These are phyloP conservation scores for Ostrea denselamellosa DNA, from an alignment of 1,140 invertebrate species.

Conservation along the genomic window DNA sequence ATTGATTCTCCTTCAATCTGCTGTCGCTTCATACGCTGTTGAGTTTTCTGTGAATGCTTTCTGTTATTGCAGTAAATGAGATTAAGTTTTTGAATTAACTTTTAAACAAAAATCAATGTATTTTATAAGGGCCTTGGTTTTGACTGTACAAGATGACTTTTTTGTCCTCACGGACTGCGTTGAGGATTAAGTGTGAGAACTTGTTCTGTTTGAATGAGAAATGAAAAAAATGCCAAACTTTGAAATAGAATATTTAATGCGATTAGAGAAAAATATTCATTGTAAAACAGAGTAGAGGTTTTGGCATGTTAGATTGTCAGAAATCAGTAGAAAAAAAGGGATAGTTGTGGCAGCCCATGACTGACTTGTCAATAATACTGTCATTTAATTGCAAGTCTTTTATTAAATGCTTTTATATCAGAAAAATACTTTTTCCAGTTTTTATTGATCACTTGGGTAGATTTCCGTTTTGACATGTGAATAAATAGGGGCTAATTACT, in stretches of 20 bases:
- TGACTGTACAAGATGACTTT: neutral
- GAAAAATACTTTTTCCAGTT: neutral
- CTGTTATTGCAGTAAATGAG: slow-evolving; percentile 26
- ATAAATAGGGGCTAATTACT: slow-evolving; percentile 15
- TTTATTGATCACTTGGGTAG: neutral
- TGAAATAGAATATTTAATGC: slow-evolving; percentile 7
- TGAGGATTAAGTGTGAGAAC: neutral
- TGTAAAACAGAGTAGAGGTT: neutral
- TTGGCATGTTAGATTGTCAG: neutral
- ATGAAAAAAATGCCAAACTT: slow-evolving; percentile 26
- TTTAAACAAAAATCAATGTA: slow-evolving; percentile 33
- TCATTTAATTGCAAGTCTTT: neutral
- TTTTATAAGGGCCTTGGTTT: neutral
- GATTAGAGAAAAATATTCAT: slow-evolving; percentile 33
- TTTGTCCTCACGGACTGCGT: neutral
- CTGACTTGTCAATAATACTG: neutral
- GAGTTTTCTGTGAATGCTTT: neutral
- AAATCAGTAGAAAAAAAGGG: neutral
- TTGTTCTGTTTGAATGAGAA: neutral
- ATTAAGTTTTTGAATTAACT: slow-evolving; percentile 12
- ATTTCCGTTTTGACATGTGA: slow-evolving; percentile 11
- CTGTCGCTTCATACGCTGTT: slow-evolving; percentile 17
- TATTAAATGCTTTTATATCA: neutral
- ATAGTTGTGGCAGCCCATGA: neutral
- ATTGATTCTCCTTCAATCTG: neutral